phyloP scores from a whole-genome alignment of 2,113 vertebrate species.

The Alethe diademata region DNA sequence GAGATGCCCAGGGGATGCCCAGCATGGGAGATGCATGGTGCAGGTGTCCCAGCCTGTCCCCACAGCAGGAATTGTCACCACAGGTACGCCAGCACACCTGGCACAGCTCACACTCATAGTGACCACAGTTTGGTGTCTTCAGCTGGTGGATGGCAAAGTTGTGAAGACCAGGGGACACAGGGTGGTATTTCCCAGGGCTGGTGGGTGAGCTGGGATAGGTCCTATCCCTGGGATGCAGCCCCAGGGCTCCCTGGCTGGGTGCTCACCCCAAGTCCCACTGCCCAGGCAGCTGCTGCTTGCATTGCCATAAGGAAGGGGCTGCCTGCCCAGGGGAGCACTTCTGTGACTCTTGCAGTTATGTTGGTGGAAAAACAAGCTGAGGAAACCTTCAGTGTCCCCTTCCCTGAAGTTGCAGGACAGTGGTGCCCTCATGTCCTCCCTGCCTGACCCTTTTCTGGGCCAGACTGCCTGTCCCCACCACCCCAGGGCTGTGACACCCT shows the following conservation, averaged over 20 bases:
- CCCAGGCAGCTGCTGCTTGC: not conserved
- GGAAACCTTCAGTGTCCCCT: not conserved
- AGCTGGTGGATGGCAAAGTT: not conserved
- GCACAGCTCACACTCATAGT: not conserved
- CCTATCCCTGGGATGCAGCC: not conserved
- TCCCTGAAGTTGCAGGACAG: not conserved
- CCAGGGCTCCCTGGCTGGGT: not conserved
- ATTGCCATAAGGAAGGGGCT: not conserved
- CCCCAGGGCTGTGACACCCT: not conserved
- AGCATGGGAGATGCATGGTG: accelerated
- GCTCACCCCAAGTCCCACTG: not conserved
- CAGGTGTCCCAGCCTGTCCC: not conserved
- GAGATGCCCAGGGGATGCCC: not conserved
- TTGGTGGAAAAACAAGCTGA: not conserved
- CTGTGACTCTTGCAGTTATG: not conserved
- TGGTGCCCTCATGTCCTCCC: not conserved
- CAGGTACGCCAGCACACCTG: not conserved
- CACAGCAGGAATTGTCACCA: accelerated
- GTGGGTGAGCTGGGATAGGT: not conserved
- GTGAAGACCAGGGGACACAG: not conserved
- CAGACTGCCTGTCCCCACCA: not conserved
- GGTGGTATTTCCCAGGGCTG: not conserved
- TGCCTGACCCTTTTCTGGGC: not conserved
- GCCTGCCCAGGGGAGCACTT: not conserved
- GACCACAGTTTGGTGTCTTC: not conserved